These are phyloP conservation scores for Chamaetylas fuelleborni DNA, from an alignment of 2,113 vertebrate species.

Conservation along the genomic window DNA sequence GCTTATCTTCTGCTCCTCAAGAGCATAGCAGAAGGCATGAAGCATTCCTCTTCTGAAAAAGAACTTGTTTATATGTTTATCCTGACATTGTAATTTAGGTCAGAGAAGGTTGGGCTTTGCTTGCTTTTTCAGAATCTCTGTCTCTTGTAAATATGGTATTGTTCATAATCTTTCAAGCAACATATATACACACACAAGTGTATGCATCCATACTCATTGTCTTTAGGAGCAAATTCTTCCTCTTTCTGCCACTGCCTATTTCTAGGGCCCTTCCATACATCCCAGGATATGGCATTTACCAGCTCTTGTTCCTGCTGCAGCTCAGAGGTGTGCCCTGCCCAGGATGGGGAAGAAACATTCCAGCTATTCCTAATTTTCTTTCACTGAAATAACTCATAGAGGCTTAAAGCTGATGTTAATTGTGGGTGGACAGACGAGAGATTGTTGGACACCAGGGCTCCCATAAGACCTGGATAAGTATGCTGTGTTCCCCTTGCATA, in stretches of 20 bases:
- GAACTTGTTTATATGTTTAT: not conserved
- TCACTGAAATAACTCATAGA: not conserved
- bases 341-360: not conserved
- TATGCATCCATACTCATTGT: too few species aligned
- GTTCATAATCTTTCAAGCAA: not conserved
- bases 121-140: not conserved
- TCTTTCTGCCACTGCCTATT: not conserved
- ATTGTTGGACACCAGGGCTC: not conserved
- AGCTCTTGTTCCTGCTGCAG: not conserved
- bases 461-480: not conserved
- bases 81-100: not conserved
- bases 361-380: not conserved
- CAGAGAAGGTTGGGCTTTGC: not conserved
- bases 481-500: fast-evolving
- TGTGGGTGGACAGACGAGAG: not conserved
- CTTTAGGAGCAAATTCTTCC: not conserved
- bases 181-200: fast-evolving
- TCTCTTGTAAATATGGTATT: not conserved
- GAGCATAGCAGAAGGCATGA: not conserved
- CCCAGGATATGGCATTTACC: not conserved
- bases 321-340: not conserved
- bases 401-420: not conserved
- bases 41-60: not conserved
- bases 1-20: not conserved
- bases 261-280: not conserved